Conservation (phyloP, 2,797 vertebrate species). For the Limnodromus scolopaceus region DNA sequence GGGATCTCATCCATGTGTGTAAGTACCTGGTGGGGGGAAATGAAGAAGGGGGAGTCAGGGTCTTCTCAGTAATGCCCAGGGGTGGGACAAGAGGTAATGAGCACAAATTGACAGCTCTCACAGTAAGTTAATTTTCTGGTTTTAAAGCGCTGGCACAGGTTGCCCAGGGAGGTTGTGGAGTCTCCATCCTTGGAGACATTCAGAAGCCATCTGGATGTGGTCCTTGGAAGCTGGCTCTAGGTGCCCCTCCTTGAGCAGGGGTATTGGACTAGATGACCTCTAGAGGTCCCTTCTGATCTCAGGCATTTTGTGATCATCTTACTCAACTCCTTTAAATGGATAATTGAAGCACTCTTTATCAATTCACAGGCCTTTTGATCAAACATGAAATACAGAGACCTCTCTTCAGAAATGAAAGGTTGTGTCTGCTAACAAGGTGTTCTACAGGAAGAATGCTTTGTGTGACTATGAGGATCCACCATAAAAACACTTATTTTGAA, state of each 20-base stretch:
- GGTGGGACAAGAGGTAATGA: background rate
- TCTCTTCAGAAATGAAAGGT: background rate
- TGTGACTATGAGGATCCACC: background rate
- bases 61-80: background rate
- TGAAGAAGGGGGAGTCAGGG: background rate
- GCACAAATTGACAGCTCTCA: background rate
- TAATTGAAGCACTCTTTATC: background rate
- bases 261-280: background rate
- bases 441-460: background rate
- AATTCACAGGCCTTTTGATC: background rate
- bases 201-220: background rate
- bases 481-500: background rate
- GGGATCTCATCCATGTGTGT: background rate
- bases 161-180: background rate
- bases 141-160: background rate
- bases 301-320: background rate
- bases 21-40: background rate
- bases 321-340: background rate
- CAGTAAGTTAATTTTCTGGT: background rate
- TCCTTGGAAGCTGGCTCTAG: background rate
- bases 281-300: background rate
- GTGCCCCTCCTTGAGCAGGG: background rate
- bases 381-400: background rate
- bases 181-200: background rate
- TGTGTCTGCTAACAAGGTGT: background rate